These are phyloP conservation scores for Tetranychus urticae DNA, from an alignment of 1,140 invertebrate species.

Conservation along the genomic window DNA sequence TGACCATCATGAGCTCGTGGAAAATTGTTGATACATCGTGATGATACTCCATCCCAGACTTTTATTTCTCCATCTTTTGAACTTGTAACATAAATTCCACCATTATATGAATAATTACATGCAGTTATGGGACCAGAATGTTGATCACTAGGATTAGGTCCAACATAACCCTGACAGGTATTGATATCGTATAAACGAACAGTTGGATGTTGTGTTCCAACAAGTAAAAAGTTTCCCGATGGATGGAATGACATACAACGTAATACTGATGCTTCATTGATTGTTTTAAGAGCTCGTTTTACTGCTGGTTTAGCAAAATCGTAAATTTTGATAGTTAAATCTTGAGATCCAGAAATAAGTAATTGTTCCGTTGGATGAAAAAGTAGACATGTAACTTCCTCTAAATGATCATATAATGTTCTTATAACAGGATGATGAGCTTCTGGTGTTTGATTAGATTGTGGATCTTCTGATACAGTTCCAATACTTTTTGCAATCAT, in stretches of 20 bases:
- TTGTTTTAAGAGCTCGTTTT: slow-evolving; percentile 86
- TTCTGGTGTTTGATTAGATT: slow-evolving; percentile 2
- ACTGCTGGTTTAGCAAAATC: slow-evolving; percentile 94
- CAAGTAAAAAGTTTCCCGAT: slow-evolving; percentile 72
- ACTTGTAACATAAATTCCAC: slow-evolving; percentile 63
- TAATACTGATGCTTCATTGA: slow-evolving; percentile 72
- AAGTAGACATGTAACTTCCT: slow-evolving; percentile 86
- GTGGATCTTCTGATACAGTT: background rate
- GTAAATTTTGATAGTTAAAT: slow-evolving; percentile 84
- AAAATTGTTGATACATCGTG: slow-evolving; percentile 82
- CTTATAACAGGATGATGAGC: slow-evolving; percentile 77
- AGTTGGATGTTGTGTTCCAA: slow-evolving; percentile 71
- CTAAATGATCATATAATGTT: slow-evolving; percentile 92
- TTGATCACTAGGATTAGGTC: slow-evolving; percentile 66
- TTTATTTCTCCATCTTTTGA: slow-evolving; percentile 53
- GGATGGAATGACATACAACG: slow-evolving; percentile 79
- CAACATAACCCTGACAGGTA: slow-evolving; percentile 85
- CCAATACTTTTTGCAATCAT: slow-evolving; percentile 65
- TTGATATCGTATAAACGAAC: slow-evolving; percentile 82
- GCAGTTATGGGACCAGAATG: slow-evolving; percentile 62
- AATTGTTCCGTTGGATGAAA: slow-evolving; percentile 87
- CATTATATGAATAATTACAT: slow-evolving; percentile 46
- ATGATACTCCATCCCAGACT: slow-evolving; percentile 82
- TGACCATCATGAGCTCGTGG: slow-evolving; percentile 72
- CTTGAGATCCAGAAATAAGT: slow-evolving; percentile 72